Percentiles rank a stretch among this genome's conserved stretches.
These are phyloP conservation scores for Ormyrus nitidulus DNA, from an alignment of 2,888 invertebrate species.

Conservation along the genomic window DNA sequence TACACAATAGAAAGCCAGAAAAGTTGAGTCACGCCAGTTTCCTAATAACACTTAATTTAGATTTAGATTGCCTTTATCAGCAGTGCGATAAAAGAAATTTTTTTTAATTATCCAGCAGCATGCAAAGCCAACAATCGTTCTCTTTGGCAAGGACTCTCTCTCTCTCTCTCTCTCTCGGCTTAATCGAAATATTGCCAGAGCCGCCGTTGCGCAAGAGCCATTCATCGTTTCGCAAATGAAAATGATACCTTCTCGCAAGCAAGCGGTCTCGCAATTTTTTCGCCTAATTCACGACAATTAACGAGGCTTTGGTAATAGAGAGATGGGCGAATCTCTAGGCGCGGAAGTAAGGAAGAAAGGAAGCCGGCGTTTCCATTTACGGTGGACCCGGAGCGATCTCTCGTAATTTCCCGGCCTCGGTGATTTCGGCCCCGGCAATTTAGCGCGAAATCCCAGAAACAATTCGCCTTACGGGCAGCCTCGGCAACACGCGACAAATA, in stretches of 20 bases:
- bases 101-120: constrained; percentile 27
- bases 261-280: constrained; percentile 16
- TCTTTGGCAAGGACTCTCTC: not conserved
- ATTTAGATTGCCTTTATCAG: constrained; percentile 16
- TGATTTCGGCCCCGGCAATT: constrained; percentile 63
- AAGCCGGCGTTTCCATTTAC: constrained; percentile 59
- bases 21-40: constrained; percentile 33
- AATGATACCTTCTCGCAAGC: constrained; percentile 37
- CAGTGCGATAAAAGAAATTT: constrained; percentile 12
- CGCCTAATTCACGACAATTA: constrained; percentile 28
- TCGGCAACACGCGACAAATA: constrained; percentile 66
- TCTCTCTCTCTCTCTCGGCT: not conserved
- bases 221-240: constrained; percentile 46
- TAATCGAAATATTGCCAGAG: constrained; percentile 29
- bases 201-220: constrained; percentile 4
- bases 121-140: constrained; percentile 5
- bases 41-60: constrained; percentile 27
- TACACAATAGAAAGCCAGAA: constrained; percentile 1
- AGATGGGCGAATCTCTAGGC: no score
- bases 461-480: constrained; percentile 68
- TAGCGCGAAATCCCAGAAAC: constrained; percentile 69
- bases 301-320: not conserved
- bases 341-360: not conserved
- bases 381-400: constrained; percentile 47
- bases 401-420: constrained; percentile 59